Base-by-base conservation (phyloP, 2,888 invertebrate genomes). In the Sarcophaga caerulescens region DNA sequence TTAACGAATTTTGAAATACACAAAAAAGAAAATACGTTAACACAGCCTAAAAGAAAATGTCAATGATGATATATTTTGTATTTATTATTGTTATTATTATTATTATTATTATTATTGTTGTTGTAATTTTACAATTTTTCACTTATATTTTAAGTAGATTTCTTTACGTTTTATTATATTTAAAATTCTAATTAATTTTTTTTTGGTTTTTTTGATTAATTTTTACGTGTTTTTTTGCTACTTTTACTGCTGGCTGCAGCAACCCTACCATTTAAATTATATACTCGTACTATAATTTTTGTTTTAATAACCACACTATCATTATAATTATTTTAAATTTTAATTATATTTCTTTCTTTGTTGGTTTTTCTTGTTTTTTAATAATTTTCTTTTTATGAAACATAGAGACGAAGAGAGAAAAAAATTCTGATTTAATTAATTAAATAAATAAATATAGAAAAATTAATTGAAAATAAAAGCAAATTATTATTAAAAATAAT, bases 21-120 rank as follows among this genome's bases (percentile, higher is more conserved):
- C 62, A 52, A 66, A 68, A 79, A 70, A 35, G 35, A 35, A 70
- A 77, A 35, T 35, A 35, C 78, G 78, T 79, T 79, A 79, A 79
- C 78, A 79, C 78, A 79, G 78, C 78, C 78, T 71, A 79, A 79
- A 79, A 70, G 78, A 79, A 79, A 79, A 79, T 79, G 70, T 71
- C 70, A 79, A 79, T 79, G 78, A 79, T 79, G 70, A 70, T n/a
- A 63, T 70, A 70, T 69, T 79, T 70, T 70, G 70, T 19, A 52
- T 35, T 17, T 44, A 17, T 69, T 19, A 21, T 68, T 44, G 8
- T 35, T 35, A 8, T 35, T 35, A 8, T 35, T 35, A 35, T 35
- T 35, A 35, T 35, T 35, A 35, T 35, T 35, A 35, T 35, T 35
- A 35, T 35, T 35, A 35, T 35, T 35, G 2, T 35, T 35, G 35